Conservation (phyloP, 2,113 vertebrate species). For the Cyanoderma ruficeps region DNA sequence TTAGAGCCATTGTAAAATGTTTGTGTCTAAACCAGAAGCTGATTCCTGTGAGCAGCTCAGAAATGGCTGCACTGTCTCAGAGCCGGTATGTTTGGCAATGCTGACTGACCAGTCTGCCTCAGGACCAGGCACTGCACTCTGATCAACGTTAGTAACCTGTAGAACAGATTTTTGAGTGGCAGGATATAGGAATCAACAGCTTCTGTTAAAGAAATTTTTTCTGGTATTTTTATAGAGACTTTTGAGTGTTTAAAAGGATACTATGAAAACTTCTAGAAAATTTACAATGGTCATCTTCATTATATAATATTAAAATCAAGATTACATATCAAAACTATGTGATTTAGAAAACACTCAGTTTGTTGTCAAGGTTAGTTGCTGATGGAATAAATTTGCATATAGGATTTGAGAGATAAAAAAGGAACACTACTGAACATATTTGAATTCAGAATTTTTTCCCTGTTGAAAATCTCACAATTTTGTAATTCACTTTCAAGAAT, state of each 20-base stretch:
- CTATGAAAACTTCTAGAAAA: background rate
- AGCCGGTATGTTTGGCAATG: fast-evolving
- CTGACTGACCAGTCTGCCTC: background rate
- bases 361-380: background rate
- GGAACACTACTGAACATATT: background rate
- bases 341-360: background rate
- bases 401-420: background rate
- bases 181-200: background rate
- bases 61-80: background rate
- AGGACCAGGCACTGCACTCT: background rate
- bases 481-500: background rate
- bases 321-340: background rate
- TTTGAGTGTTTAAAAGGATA: background rate
- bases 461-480: background rate
- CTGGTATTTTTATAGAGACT: background rate
- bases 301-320: background rate
- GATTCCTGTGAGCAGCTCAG: background rate
- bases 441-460: background rate
- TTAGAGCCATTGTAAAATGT: background rate
- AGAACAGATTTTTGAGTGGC: background rate
- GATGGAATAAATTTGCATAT: background rate
- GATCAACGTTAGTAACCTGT: background rate
- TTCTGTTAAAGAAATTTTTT: background rate
- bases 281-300: background rate
- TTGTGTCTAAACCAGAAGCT: background rate